Evolutionary conservation across 2,113 vertebrate genomes (phyloP).

Genomic region (Xyrauchen texanus): DNA sequence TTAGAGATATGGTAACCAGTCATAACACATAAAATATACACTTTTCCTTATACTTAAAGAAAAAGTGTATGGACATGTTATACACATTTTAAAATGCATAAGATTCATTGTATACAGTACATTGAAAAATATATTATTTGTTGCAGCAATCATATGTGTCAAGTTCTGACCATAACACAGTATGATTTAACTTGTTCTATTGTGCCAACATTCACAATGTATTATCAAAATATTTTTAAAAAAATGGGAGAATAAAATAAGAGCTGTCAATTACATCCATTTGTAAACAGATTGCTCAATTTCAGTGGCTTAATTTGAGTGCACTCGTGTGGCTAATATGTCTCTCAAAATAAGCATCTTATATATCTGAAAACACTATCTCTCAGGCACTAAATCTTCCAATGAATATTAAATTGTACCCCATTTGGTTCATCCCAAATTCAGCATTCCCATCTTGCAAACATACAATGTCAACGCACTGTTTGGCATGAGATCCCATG

Average conservation of each 20-base stretch:
- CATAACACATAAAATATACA: no score
- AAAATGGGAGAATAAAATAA: no score
- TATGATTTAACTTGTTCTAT: neutral
- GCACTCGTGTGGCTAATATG: conserved; percentile 19
- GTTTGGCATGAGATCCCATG: conserved; percentile 60
- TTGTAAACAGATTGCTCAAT: neutral
- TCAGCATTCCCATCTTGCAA: conserved; percentile 38
- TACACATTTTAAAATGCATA: no score
- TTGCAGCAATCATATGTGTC: no score
- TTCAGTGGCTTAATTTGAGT: conserved; percentile 27
- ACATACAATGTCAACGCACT: conserved; percentile 33
- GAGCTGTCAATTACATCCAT: conserved; percentile 9
- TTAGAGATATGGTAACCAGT: no score
- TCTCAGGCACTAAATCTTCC: conserved; percentile 29
- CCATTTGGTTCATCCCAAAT: conserved; percentile 32
- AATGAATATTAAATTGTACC: conserved; percentile 52
- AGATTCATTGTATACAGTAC: no score
- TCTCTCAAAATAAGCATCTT: conserved; percentile 33
- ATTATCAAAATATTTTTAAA: no score
- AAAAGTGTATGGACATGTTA: no score
- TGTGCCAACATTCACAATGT: neutral
- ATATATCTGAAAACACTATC: conserved; percentile 31
- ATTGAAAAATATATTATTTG: no score
- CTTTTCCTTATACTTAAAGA: no score
- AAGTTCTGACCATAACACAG: neutral